Percentiles rank a stretch among this genome's conserved stretches.
phyloP scores from a whole-genome alignment of 2,797 vertebrate genomes.

The Anolis apletophallus region DNA sequence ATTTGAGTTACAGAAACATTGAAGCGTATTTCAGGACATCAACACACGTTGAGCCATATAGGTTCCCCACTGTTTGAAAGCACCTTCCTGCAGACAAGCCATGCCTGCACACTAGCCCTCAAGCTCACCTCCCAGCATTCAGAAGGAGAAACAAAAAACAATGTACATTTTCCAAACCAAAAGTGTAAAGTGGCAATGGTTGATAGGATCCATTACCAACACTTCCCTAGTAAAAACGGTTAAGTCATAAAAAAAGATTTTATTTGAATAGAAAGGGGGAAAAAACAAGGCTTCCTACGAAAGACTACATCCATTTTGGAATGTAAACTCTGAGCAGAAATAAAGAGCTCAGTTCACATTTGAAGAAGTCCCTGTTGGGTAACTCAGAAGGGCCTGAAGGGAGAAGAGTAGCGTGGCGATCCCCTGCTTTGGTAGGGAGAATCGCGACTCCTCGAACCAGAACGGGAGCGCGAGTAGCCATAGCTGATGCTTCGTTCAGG shows the following conservation, averaged over 20 bases:
- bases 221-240: slow-evolving; percentile 70
- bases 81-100: slow-evolving; percentile 55
- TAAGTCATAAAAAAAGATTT: slow-evolving; percentile 61
- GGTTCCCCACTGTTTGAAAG: slow-evolving; percentile 50
- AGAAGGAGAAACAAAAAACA: slow-evolving; percentile 59
- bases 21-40: slow-evolving; percentile 77
- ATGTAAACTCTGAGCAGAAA: slow-evolving; percentile 77
- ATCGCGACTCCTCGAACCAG: slow-evolving; percentile 90
- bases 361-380: slow-evolving; percentile 63
- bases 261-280: slow-evolving; percentile 60
- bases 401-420: slow-evolving; percentile 91
- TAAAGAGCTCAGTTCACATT: slow-evolving; percentile 68
- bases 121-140: slow-evolving; percentile 53
- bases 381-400: slow-evolving; percentile 82
- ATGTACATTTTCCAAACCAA: slow-evolving; percentile 70
- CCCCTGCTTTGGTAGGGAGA: slow-evolving; percentile 90
- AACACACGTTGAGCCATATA: slow-evolving; percentile 61
- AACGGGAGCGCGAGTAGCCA: slow-evolving; percentile 88
- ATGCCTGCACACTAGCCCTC: slow-evolving; percentile 54
- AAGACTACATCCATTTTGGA: slow-evolving; percentile 76
- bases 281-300: slow-evolving; percentile 61
- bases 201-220: slow-evolving; percentile 68
- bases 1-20: slow-evolving; percentile 70
- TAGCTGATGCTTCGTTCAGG: slow-evolving; percentile 90
- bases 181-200: slow-evolving; percentile 59